These are phyloP conservation scores for Ammodytes dubius DNA, from an alignment of 2,113 vertebrate species.

Conservation along the genomic window DNA sequence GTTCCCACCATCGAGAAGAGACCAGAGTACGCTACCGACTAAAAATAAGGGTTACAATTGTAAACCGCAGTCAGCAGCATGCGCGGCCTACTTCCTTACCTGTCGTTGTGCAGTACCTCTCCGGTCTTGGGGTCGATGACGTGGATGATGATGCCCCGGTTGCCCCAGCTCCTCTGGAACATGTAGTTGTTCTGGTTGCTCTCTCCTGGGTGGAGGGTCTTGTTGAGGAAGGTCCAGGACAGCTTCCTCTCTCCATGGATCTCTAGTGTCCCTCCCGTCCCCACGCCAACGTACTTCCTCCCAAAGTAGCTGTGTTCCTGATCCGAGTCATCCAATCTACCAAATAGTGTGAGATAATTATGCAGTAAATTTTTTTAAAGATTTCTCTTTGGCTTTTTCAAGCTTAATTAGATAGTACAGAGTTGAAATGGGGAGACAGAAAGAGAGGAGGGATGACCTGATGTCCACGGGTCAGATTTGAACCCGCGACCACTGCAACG, in stretches of 20 bases:
- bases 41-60: no score
- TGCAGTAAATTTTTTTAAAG: no score
- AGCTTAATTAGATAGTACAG: no score
- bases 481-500: no score
- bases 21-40: no score
- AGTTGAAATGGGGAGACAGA: no score
- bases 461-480: no score
- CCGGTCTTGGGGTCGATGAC: conserved; percentile 89
- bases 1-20: no score
- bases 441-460: no score
- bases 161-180: conserved; percentile 95
- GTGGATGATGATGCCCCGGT: conserved; percentile 93
- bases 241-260: conserved; percentile 92
- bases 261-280: conserved; percentile 90
- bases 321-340: conserved; percentile 88
- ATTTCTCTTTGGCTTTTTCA: no score
- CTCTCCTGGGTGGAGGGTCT: conserved; percentile 90
- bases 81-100: conserved; percentile 77
- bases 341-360: background rate
- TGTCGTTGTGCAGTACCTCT: conserved; percentile 89
- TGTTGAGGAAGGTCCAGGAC: conserved; percentile 96
- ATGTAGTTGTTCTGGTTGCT: conserved; percentile 91
- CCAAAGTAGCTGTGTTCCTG: conserved; percentile 91
- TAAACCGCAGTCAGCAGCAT: background rate
- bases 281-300: conserved; percentile 92